Evolutionary conservation across 1,140 invertebrate species (phyloP).

Genomic region (Listronotus oregonensis): DNA sequence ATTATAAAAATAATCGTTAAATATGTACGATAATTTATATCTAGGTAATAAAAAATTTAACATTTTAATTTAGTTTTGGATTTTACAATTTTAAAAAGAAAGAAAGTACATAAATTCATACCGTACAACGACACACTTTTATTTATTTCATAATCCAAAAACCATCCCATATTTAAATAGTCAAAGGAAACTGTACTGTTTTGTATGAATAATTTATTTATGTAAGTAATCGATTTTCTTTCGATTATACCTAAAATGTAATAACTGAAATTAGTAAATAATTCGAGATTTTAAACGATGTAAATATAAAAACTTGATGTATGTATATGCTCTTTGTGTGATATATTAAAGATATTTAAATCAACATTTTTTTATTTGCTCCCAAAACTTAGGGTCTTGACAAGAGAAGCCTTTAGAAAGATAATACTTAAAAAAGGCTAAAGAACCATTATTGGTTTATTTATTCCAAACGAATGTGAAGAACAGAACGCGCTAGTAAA

Average conservation of each 20-base stretch:
- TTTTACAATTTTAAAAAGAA: too few species aligned
- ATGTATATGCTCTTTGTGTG: conserved; percentile 58
- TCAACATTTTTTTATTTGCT: conserved; percentile 5
- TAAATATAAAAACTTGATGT: conserved; percentile 51
- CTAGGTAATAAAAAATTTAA: too few species aligned
- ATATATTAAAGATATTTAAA: conserved; percentile 56
- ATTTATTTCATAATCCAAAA: background rate
- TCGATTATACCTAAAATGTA: conserved; percentile 26
- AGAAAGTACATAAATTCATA: background rate
- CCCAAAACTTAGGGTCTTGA: too few species aligned
- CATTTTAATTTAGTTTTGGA: too few species aligned
- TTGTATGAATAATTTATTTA: too few species aligned
- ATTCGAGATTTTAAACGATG: conserved; percentile 30
- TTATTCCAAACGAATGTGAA: too few species aligned
- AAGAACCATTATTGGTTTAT: too few species aligned
- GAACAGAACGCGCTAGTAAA: too few species aligned
- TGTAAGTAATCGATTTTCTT: background rate
- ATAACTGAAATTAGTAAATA: conserved; percentile 36
- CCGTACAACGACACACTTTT: background rate
- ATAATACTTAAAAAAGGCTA: too few species aligned
- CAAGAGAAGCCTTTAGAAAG: too few species aligned
- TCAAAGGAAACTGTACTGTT: background rate
- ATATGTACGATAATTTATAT: too few species aligned
- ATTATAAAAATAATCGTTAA: too few species aligned
- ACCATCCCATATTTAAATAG: background rate